Base-by-base conservation (phyloP, 2,888 invertebrate genomes). In the Cosmorhoe ocellata region DNA sequence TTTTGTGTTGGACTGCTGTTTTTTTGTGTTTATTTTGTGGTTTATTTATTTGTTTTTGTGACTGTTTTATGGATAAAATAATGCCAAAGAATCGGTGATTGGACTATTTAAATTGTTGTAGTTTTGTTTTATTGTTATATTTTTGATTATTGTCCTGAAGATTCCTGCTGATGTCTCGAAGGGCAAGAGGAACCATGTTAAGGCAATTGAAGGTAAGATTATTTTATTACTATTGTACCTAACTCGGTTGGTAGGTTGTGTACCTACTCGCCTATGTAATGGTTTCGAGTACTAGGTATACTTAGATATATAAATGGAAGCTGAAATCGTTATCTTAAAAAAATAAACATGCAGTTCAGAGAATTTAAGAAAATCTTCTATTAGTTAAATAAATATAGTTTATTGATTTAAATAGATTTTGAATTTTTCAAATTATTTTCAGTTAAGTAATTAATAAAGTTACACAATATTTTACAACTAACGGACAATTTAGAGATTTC, bases 101-200 rank as follows among this genome's bases (percentile, higher is more conserved):
- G 75, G 76, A 83, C 82, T 57, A 61, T 60, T 74, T 77, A 58
- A 69, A 74, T 84, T 81, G 84, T 80, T 71, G 68, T 67, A 71
- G 59, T 67, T 75, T 5, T 33, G 30, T 40, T 64, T 3, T 66
- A 64, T 73, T 72, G 71, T 33, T 39, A 44, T 43, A 66, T 64
- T 69, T 70, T 56, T 58, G 72, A 66, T 66, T 63, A 63, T 69
- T 68, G 59, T 71, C 67, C 56, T 54, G 45, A 50, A 60, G 51
- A 58, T 77, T 79, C 71, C 73, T 78, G 79, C 85, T 79, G 80
- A 88, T 89, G 88, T 83, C 81, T 79, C 71, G 53, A 67, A 76
- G 69, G 70, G 76, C 79, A 76, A 80, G 74, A 85, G 84, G 80
- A 88, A 89, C 86, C 76, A 90, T 89, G 89, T 67, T 82, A 89